These are phyloP conservation scores for Cephonodes hylas DNA, from an alignment of 2,888 invertebrate species.

Conservation along the genomic window DNA sequence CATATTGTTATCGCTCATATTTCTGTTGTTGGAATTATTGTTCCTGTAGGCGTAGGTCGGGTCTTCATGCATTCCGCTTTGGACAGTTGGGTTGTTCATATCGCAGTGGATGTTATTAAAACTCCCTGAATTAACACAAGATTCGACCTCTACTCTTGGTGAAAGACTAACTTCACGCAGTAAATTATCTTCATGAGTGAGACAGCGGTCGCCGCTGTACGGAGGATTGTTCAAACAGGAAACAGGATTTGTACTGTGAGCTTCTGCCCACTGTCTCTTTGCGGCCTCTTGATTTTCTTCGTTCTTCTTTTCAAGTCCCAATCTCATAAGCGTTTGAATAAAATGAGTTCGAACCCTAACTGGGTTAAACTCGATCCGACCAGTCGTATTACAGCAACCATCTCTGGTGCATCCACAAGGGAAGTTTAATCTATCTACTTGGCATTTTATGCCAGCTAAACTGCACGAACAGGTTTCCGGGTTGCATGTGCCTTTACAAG, in stretches of 20 bases:
- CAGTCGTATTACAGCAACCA: slow-evolving; percentile 94
- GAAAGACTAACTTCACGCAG: slow-evolving; percentile 78
- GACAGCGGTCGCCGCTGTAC: slow-evolving; percentile 63
- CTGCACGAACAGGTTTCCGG: slow-evolving; percentile 98
- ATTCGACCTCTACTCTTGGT: slow-evolving; percentile 82
- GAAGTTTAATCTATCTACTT: slow-evolving; percentile 97
- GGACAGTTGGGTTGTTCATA: slow-evolving; percentile 52
- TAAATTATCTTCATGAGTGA: slow-evolving; percentile 63
- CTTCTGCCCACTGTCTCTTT: slow-evolving; percentile 73
- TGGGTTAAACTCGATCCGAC: slow-evolving; percentile 98
- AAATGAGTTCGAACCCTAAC: slow-evolving; percentile 97
- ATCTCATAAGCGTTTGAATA: slow-evolving; percentile 96
- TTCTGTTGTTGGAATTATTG: slow-evolving; percentile 71
- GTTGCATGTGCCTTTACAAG: slow-evolving; percentile 95
- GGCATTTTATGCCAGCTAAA: slow-evolving; percentile 97
- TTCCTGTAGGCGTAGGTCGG: slow-evolving; percentile 59
- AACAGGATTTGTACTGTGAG: slow-evolving; percentile 53
- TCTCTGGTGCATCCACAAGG: slow-evolving; percentile 98
- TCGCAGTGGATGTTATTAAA: slow-evolving; percentile 87
- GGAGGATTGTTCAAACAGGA: slow-evolving; percentile 57
- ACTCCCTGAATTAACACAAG: slow-evolving; percentile 84
- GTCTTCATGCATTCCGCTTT: slow-evolving; percentile 43
- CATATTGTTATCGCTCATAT: slow-evolving; percentile 49
- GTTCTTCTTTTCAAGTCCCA: slow-evolving; percentile 93
- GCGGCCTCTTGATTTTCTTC: slow-evolving; percentile 79